A percentile compares a stretch with the other conserved stretches of the same genome.
Conservation (phyloP, 2,797 vertebrate species). For the Centropyge bicolor region DNA sequence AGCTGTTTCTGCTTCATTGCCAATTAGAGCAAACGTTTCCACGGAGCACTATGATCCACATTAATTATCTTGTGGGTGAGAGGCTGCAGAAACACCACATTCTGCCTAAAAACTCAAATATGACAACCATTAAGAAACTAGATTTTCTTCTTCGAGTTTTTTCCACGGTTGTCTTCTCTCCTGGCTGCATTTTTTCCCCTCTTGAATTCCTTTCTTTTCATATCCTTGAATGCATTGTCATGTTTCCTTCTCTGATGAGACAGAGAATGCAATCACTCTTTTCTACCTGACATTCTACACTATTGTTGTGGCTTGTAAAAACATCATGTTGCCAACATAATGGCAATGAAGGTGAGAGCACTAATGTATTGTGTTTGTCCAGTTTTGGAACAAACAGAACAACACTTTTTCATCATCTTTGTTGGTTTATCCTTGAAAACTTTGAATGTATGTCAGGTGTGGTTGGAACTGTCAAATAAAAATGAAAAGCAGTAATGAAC, state of each 20-base stretch:
- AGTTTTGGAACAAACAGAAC: slow-evolving; percentile 17
- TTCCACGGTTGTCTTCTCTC: not conserved
- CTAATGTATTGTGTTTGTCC: slow-evolving; percentile 24
- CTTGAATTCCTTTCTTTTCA: not conserved
- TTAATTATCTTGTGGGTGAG: slow-evolving; percentile 41
- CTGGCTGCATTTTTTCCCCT: not conserved
- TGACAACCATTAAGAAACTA: slow-evolving; percentile 38
- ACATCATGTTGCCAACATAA: slow-evolving; percentile 26
- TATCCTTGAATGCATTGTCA: slow-evolving; percentile 6
- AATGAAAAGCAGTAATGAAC: not conserved
- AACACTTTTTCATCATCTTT: slow-evolving; percentile 17
- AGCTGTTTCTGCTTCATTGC: slow-evolving; percentile 28
- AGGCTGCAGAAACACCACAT: slow-evolving; percentile 35
- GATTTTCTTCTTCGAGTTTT: not conserved
- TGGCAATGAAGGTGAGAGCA: slow-evolving; percentile 29
- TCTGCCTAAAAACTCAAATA: slow-evolving; percentile 43
- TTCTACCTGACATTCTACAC: not conserved
- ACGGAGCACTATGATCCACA: slow-evolving; percentile 33
- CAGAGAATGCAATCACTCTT: slow-evolving; percentile 9
- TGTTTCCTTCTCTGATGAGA: slow-evolving; percentile 30
- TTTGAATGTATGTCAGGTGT: slow-evolving; percentile 15
- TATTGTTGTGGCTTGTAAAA: slow-evolving; percentile 19
- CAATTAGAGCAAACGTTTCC: slow-evolving; percentile 55
- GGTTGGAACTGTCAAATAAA: slow-evolving; percentile 14
- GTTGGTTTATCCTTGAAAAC: slow-evolving; percentile 2